Evolutionary conservation across 1,140 invertebrate species (phyloP).

Genomic region (Brachionus rotundiformis): DNA sequence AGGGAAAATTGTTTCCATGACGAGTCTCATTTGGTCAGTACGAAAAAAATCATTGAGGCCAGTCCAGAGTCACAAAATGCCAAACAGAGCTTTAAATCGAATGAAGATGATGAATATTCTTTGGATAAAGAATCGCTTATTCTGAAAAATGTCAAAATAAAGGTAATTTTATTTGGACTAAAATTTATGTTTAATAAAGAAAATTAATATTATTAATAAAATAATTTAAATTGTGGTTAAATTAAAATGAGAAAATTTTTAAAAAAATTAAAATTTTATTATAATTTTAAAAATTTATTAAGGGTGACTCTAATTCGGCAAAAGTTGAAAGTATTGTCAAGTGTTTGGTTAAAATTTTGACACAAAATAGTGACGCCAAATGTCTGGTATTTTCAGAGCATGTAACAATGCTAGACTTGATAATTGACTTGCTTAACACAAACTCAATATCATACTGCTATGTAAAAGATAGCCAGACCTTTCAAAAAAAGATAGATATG

Average conservation of each 20-base stretch:
- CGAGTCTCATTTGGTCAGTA: constrained; percentile 70
- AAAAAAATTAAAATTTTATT: not conserved
- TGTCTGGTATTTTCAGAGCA: constrained; percentile 72
- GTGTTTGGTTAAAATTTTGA: constrained; percentile 68
- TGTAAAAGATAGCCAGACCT: not conserved
- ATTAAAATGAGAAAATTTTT: too few species aligned
- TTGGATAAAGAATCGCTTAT: not conserved
- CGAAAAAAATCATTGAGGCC: constrained; percentile 54
- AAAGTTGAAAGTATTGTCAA: constrained; percentile 74
- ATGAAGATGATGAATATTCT: constrained; percentile 10
- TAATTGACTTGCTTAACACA: not conserved
- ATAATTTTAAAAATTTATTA: not conserved
- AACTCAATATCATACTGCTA: not conserved
- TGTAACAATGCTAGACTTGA: constrained; percentile 29
- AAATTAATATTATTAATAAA: too few species aligned
- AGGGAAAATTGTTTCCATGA: constrained; percentile 66
- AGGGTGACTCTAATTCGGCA: constrained; percentile 70
- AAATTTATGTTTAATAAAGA: too few species aligned
- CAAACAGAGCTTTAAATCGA: constrained; percentile 57
- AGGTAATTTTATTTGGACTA: not conserved
- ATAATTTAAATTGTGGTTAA: too few species aligned
- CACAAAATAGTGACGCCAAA: constrained; percentile 69
- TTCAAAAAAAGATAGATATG: constrained; percentile 29
- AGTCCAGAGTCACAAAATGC: constrained; percentile 54
- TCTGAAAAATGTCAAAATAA: not conserved